Evolutionary conservation across 2,113 vertebrate species (phyloP).

Genomic region (Ceyx melanurus): DNA sequence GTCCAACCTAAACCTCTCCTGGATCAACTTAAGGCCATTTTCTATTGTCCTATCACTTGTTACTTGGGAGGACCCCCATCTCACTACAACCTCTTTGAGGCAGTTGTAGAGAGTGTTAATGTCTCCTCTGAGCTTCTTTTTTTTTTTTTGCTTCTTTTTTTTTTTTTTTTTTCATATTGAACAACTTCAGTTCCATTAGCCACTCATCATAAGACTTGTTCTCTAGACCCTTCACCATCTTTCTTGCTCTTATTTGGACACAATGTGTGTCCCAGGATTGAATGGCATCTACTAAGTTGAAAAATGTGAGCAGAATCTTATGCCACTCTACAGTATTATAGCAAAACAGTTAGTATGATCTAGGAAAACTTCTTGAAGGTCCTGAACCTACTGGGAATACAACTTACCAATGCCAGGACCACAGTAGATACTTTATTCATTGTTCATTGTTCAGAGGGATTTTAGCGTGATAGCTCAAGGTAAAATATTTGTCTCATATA

Average conservation of each 20-base stretch:
- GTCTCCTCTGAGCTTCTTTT: background rate
- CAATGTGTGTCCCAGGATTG: background rate
- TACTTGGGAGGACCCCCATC: background rate
- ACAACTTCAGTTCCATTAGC: background rate
- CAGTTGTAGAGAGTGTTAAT: background rate
- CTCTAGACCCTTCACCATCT: background rate
- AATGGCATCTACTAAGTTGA: background rate
- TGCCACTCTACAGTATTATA: background rate
- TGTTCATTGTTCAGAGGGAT: background rate
- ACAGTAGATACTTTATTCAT: background rate
- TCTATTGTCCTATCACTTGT: background rate
- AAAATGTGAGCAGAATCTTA: background rate
- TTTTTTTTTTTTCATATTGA: background rate
- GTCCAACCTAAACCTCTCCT: background rate
- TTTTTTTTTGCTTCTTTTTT: background rate
- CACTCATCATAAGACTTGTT: background rate
- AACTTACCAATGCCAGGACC: background rate
- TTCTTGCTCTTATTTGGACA: background rate
- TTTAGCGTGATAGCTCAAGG: background rate
- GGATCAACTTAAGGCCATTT: background rate
- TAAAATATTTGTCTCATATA: background rate
- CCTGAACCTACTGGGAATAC: background rate
- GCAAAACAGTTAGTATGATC: background rate
- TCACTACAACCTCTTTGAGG: background rate
- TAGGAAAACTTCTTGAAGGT: background rate